Base-by-base conservation (phyloP, 1,140 invertebrate species). In the Drosophila tristis region DNA sequence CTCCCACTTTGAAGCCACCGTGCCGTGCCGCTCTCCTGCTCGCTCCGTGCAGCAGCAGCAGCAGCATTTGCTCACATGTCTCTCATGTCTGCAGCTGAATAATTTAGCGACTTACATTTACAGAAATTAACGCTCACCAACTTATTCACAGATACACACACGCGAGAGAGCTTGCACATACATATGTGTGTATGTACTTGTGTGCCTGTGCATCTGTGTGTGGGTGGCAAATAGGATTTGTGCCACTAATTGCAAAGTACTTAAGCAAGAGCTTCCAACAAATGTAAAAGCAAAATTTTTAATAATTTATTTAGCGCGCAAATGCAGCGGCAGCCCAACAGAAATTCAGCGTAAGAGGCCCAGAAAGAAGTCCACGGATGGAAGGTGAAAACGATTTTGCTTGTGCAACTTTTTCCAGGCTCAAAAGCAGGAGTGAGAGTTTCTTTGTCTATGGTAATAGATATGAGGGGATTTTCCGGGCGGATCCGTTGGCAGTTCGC, bases 221-320 rank as follows among this genome's bases (percentile, higher is more conserved):
- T 42, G 20, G 39, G 15, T 59, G 54, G 63, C 78, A 90, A 90
- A 90, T 68, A 64, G 87, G 87, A 90, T 90, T 90, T 90, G 80
- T 43, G 79, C 80, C 80, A 90, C 87, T 90, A 90, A 90, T 90
- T 90, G 87, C 82, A 90, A 90, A 90, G 87, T 90, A 73, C 87
- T 90, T 90, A 87, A 90, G 87, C 80, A 90, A 84, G 13, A 78
- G 82, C 79, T 89, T 80, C 65, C 87, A 90, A 90, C 80, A 84
- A 90, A 87, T 89, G 80, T 70, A 84, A 84, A 77, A 87, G 79
- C 71, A 75, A 84, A 73, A 74, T 84, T 64, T 80, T 90, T 81
- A 55, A 87, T 90, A 75, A 87, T 87, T 90, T 90, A 84, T 90
- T 90, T 71, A 90, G 53, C 50, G 43, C 53, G 45, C 54, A 61